A percentile compares a stretch with the other conserved stretches of the same genome.
phyloP scores from a whole-genome alignment of 2,113 vertebrate species.

The Phalacrocorax aristotelis region DNA sequence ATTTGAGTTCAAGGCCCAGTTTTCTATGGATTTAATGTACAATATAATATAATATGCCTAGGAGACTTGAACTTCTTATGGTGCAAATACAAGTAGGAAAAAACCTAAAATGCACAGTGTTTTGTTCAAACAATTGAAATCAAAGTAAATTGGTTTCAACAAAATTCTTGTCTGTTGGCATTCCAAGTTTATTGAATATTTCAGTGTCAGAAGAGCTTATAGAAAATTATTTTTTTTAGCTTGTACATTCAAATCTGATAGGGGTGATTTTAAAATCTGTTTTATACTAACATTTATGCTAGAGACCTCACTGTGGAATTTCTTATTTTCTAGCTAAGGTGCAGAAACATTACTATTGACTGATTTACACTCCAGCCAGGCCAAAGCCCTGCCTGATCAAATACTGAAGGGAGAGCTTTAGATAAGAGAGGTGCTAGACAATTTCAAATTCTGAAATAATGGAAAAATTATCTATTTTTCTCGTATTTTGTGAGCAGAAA shows the following conservation, averaged over 20 bases:
- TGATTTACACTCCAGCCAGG: neutral
- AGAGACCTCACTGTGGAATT: neutral
- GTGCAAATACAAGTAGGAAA: neutral
- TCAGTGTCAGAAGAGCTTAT: neutral
- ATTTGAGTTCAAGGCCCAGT: neutral
- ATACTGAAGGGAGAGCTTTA: neutral
- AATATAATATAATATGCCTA: neutral
- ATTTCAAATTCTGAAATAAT: neutral
- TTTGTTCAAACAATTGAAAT: neutral
- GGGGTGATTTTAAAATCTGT: neutral
- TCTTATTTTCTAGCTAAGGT: neutral
- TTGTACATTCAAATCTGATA: neutral
- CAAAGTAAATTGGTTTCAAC: neutral
- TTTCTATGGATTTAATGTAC: neutral
- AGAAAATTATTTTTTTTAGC: neutral
- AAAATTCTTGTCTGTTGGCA: accelerated
- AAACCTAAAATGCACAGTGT: neutral
- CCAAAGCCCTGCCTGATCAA: neutral
- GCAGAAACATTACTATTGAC: neutral
- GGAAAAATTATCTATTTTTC: neutral
- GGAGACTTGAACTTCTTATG: neutral
- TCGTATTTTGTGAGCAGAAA: neutral
- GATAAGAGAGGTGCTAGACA: neutral
- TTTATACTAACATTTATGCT: neutral
- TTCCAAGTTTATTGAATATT: neutral